Evolutionary conservation across 1,140 invertebrate species (phyloP), one percentile per base, ranked within the genome.

Genomic region (Megalopta genalis): DNA sequence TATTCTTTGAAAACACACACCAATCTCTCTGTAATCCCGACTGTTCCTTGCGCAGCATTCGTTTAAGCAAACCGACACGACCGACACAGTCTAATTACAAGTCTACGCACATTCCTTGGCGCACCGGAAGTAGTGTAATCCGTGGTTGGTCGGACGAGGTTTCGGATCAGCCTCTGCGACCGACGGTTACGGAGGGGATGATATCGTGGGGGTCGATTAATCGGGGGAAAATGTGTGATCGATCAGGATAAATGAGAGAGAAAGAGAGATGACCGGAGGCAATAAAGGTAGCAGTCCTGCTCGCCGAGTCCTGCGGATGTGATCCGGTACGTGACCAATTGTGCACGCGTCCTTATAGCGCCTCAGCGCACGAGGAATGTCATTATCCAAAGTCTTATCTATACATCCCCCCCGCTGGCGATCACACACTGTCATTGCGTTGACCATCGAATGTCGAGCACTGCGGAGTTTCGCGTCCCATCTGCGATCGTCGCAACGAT

Each of bases 291-390:
- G 66, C 84, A 84, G 77, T 85, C 62, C 42, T 46, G 57, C 78
- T 4, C 83, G 76, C 74, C 81, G 80, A 88, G 83, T 79, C 74
- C 80, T 87, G 74, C 83, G 85, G 83, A 83, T 84, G 69, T 86
- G 66, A 87, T 86, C 23, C 76, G 88, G 88, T 90, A 90, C 77
- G 88, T 90, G 87, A 85, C 84, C 73, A 86, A 52, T 69, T 86
- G 80, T 85, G 83, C 84, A 86, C 84, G 84, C 83, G 84, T 80
- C 83, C 83, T 62, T 84, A 14, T 12, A 85, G 70, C 76, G 84
- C 60, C 54, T 60, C 73, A 66, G 72, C 63, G 73, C 81, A 57
- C 70, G 71, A 80, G 37, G 71, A 75, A 25, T 75, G 57, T 59
- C 49, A 70, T 80, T 57, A 32, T 37, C 60, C 32, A 66, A 54